Evolutionary conservation across 2,888 invertebrate genomes (phyloP).

Genomic region (Lepidochrysops patricia): DNA sequence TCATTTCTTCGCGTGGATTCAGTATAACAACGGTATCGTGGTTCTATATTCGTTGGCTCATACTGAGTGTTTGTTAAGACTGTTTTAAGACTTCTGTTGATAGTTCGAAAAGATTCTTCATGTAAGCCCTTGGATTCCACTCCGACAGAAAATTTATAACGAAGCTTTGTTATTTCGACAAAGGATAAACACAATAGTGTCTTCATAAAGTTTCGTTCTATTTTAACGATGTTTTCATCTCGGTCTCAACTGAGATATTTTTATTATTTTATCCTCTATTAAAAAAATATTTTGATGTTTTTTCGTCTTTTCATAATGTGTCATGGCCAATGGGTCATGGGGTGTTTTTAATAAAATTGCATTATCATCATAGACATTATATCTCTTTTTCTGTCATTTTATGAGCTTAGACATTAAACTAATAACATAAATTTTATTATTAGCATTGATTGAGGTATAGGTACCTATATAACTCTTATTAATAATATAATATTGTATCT

Average conservation of each 20-base stretch:
- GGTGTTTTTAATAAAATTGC: neutral
- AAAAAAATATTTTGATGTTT: neutral
- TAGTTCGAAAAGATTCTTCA: neutral
- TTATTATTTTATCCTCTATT: neutral
- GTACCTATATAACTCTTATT: too few species aligned
- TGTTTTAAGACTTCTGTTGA: neutral
- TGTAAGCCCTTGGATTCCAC: neutral
- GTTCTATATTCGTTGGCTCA: neutral
- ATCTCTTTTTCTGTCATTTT: neutral
- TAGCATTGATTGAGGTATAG: too few species aligned
- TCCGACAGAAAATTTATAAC: neutral
- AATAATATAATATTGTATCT: too few species aligned
- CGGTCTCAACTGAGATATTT: neutral
- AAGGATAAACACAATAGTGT: constrained; percentile 6
- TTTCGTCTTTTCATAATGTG: neutral
- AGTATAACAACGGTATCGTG: neutral
- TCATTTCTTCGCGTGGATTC: neutral
- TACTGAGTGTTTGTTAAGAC: neutral
- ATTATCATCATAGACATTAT: neutral
- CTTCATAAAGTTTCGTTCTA: neutral
- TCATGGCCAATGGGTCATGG: too few species aligned
- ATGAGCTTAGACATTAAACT: too few species aligned
- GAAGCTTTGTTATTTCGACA: constrained; percentile 5
- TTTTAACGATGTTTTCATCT: neutral
- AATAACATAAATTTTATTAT: too few species aligned